These are phyloP conservation scores for Gobio occitaniae DNA, from an alignment of 2,797 vertebrate genomes.

Conservation along the genomic window DNA sequence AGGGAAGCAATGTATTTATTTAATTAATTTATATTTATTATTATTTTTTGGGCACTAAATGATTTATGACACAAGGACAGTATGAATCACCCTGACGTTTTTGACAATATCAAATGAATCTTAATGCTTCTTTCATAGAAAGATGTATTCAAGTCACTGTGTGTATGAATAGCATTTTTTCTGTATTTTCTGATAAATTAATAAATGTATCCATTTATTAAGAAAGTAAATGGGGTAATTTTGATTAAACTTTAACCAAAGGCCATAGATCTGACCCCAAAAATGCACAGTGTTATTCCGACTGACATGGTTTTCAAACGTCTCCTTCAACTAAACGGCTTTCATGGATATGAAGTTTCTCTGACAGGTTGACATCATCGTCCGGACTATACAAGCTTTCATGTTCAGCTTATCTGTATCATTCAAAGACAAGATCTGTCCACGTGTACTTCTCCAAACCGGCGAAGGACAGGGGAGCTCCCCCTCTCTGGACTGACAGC, in stretches of 20 bases:
- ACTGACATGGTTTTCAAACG: conserved; percentile 12
- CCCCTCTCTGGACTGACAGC: conserved; percentile 56
- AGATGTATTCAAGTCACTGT: not conserved
- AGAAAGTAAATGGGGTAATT: not conserved
- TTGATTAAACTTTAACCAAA: not conserved
- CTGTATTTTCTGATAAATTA: not conserved
- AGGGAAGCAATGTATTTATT: not conserved
- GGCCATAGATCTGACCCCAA: not conserved
- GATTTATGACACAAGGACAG: not conserved
- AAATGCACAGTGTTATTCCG: conserved; percentile 1
- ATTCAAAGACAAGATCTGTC: conserved; percentile 32
- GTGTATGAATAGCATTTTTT: not conserved
- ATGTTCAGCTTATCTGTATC: conserved; percentile 65
- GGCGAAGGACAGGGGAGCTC: conserved; percentile 34
- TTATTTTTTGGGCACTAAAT: not conserved
- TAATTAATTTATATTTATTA: not conserved
- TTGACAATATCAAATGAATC: not conserved
- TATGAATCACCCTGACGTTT: not conserved
- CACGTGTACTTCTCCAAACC: conserved; percentile 35
- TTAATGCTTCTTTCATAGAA: no score
- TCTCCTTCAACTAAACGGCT: conserved; percentile 22
- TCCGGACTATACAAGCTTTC: conserved; percentile 66
- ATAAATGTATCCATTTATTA: not conserved
- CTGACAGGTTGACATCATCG: conserved; percentile 45
- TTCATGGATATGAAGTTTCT: conserved; percentile 3